Evolutionary conservation across 2,797 vertebrate genomes (phyloP).

Genomic region (Enteromius viviparus): DNA sequence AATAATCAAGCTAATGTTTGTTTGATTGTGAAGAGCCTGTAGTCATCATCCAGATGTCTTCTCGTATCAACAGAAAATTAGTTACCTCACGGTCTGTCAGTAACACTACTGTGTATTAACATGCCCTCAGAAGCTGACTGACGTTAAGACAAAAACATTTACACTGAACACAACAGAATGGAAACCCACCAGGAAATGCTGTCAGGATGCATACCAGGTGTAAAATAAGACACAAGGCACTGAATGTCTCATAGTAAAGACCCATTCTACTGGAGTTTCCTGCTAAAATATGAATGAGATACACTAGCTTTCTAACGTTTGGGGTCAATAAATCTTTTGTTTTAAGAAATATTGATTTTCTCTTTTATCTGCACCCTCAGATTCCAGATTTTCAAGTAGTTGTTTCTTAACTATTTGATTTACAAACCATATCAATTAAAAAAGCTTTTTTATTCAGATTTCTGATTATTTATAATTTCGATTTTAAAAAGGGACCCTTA

Average conservation of each 20-base stretch:
- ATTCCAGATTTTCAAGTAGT: too few relatives aligned
- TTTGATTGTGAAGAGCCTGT: not conserved
- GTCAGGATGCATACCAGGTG: not conserved
- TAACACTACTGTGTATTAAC: not conserved
- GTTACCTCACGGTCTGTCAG: not conserved
- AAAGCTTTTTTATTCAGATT: too few relatives aligned
- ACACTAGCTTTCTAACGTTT: not conserved
- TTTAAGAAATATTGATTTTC: not conserved
- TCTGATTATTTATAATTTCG: too few relatives aligned
- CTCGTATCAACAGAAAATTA: not conserved
- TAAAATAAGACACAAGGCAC: not conserved
- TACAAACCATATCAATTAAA: too few relatives aligned
- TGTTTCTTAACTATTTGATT: too few relatives aligned
- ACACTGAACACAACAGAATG: not conserved
- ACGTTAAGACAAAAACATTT: slow-evolving; percentile 3
- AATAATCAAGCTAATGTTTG: slow-evolving; percentile 21
- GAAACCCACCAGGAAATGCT: not conserved
- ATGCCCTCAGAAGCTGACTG: slow-evolving; percentile 6
- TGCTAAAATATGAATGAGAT: not conserved
- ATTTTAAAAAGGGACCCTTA: too few relatives aligned
- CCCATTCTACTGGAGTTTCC: not conserved
- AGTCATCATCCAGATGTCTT: slow-evolving; percentile 8
- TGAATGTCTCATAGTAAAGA: not conserved
- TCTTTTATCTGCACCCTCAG: too few relatives aligned
- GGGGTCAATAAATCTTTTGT: not conserved